A percentile compares a stretch with the other conserved stretches of the same genome.
Evolutionary conservation across 1,140 invertebrate genomes (phyloP).

Genomic region (Drosophila pseudoobscura): DNA sequence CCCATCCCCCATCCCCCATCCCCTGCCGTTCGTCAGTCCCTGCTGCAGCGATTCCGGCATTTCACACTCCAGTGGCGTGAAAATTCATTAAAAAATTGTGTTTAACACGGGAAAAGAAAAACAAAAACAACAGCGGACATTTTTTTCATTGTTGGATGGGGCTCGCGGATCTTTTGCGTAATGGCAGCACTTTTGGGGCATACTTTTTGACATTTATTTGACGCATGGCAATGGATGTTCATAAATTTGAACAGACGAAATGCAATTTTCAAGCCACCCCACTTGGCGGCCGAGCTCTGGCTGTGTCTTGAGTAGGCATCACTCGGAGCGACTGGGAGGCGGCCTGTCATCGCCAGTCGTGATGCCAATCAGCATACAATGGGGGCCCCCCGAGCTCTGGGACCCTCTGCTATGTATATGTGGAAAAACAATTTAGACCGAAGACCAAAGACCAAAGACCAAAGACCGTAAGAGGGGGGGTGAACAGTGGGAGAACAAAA

Average conservation of each 20-base stretch:
- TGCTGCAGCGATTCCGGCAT: slow-evolving; percentile 25
- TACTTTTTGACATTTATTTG: slow-evolving; percentile 77
- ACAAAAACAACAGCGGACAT: slow-evolving; percentile 10
- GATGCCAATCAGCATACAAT: slow-evolving; percentile 57
- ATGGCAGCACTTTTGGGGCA: slow-evolving; percentile 58
- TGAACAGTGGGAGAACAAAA: neutral
- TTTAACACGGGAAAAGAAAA: slow-evolving; percentile 69
- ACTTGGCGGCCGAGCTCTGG: slow-evolving; percentile 8
- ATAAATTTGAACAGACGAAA: slow-evolving; percentile 60
- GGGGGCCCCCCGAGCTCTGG: slow-evolving; percentile 11
- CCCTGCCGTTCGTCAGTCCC: no score
- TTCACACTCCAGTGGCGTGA: slow-evolving; percentile 78
- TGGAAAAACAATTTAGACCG: slow-evolving; percentile 70
- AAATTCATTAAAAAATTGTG: slow-evolving; percentile 82
- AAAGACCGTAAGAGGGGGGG: neutral
- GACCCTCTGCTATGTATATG: slow-evolving; percentile 29
- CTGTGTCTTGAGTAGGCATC: slow-evolving; percentile 44
- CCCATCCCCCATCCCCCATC: neutral
- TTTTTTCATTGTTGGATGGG: slow-evolving; percentile 64
- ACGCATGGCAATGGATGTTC: slow-evolving; percentile 65
- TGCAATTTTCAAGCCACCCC: slow-evolving; percentile 32
- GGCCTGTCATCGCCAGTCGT: slow-evolving; percentile 68
- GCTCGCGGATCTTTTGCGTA: slow-evolving; percentile 39
- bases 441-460: neutral
- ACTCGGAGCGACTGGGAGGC: slow-evolving; percentile 40